phyloP scores from a whole-genome alignment of 1,140 invertebrate genomes.

The Megathymus violae region DNA sequence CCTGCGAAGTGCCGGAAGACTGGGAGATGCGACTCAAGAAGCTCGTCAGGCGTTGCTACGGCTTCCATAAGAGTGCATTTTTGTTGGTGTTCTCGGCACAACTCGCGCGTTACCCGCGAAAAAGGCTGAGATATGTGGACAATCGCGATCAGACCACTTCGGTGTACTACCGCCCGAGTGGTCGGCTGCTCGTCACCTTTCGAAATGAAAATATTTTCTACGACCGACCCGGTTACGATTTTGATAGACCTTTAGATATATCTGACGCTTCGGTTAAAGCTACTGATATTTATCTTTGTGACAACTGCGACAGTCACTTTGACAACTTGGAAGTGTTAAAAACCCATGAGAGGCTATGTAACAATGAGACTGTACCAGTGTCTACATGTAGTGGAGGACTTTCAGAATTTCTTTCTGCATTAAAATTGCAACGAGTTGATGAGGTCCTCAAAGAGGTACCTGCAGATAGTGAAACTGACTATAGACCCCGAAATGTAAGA shows the following conservation, averaged over 20 bases:
- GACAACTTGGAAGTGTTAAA: slow-evolving; percentile 70
- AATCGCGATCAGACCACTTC: slow-evolving; percentile 90
- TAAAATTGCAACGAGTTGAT: slow-evolving; percentile 57
- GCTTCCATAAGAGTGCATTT: slow-evolving; percentile 89
- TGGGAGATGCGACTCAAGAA: slow-evolving; percentile 87
- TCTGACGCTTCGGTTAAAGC: slow-evolving; percentile 52
- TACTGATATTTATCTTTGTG: slow-evolving; percentile 89
- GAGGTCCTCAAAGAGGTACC: slow-evolving; percentile 34
- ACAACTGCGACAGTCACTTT: slow-evolving; percentile 87
- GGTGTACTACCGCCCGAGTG: slow-evolving; percentile 86
- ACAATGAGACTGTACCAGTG: slow-evolving; percentile 58
- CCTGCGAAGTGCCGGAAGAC: slow-evolving; percentile 76
- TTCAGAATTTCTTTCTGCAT: slow-evolving; percentile 67
- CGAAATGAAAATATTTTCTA: slow-evolving; percentile 89
- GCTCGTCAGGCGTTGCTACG: slow-evolving; percentile 88
- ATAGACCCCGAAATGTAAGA: slow-evolving; percentile 56
- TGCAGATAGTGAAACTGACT: slow-evolving; percentile 44
- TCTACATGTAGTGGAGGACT: slow-evolving; percentile 56
- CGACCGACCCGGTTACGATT: slow-evolving; percentile 51
- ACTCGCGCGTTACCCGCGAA: slow-evolving; percentile 86
- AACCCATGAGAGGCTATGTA: slow-evolving; percentile 78
- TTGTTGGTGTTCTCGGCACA: slow-evolving; percentile 88
- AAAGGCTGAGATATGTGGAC: slow-evolving; percentile 87
- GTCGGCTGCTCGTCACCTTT: slow-evolving; percentile 88
- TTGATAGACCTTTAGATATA: slow-evolving; percentile 66